Base-by-base conservation (phyloP, 2,113 vertebrate genomes). In the Bos indicus region DNA sequence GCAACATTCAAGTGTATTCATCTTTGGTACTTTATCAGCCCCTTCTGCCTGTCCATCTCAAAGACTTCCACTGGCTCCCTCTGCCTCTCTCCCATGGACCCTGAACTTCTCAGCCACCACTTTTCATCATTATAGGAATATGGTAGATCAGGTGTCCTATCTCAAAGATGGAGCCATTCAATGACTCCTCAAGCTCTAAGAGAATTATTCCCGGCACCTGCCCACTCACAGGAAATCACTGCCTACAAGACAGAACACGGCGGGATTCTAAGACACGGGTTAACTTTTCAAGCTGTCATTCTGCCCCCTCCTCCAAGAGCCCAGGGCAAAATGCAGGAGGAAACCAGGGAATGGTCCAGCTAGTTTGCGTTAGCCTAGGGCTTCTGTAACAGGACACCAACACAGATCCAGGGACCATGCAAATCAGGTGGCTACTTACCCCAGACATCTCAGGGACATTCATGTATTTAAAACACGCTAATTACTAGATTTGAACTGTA, bases 21-120 rank as follows among this genome's bases (percentile, higher is more conserved):
- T 91, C 48, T 11, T 10, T 11, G 1, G 4, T 1, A 14, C 10
- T 17, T 28, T 1, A 23, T 57, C 17, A 8, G 43, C 8, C 5
- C 21, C 36, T 30, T 71, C 60, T 71, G 8, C 43, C 85, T 81
- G 51, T 74, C 17, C 13, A 8, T 51, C 33, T 23, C 78, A 28
- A 46, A 78, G 52, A 54, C 33, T 28, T 14, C 48, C 4, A n/a
- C 64, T 16, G 30, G 25, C 14, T n/a, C 77, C 60, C 71, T 56
- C 26, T 23, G 36, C 57, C 46, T 26, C 80, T 60, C 48, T 28
- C 13, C 62, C 3, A 11, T 33, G 12, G 48, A 81, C 48, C 19
- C 25, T 81, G 46, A 52, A 33, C 62, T 51, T 26, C 17, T 17
- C 3, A 26, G 48, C 43, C 48, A 26, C 15, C n/a, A 43, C 36